These are phyloP conservation scores for Heliconius charithonia DNA, from an alignment of 2,888 invertebrate genomes.

Conservation along the genomic window DNA sequence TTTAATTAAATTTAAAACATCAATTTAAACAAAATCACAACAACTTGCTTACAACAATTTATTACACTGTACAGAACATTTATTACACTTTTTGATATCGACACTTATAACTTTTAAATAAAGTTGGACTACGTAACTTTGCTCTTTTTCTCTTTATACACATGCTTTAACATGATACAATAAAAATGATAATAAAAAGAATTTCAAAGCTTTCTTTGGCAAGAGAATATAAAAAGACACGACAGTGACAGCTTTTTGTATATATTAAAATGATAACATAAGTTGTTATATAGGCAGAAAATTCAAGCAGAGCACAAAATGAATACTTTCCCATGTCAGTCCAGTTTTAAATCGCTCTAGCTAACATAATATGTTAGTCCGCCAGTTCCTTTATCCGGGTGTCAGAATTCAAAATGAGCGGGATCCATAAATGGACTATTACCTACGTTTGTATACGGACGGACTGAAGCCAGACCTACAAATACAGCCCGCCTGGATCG, in stretches of 20 bases:
- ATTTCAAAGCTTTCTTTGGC: constrained; percentile 1
- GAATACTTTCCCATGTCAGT: constrained; percentile 7
- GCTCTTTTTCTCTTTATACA: neutral
- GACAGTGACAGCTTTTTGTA: constrained; percentile 11
- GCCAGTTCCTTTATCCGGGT: constrained; percentile 73
- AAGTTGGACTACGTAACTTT: neutral
- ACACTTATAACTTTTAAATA: constrained; percentile 9
- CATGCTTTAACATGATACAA: neutral
- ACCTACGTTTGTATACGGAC: constrained; percentile 59
- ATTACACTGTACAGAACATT: no score
- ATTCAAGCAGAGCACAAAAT: neutral
- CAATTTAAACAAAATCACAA: neutral
- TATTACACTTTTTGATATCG: constrained; percentile 1
- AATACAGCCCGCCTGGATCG: constrained; percentile 77
- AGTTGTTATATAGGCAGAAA: neutral
- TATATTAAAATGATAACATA: constrained; percentile 20
- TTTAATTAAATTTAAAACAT: neutral
- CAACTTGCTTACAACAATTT: neutral
- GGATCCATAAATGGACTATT: constrained; percentile 72
- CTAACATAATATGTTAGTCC: constrained; percentile 61
- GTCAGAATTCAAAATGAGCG: constrained; percentile 81
- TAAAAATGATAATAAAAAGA: constrained; percentile 18
- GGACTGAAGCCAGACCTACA: constrained; percentile 67
- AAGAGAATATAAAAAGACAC: neutral
- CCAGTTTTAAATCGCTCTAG: constrained; percentile 38